Evolutionary conservation across 2,888 invertebrate genomes (phyloP).

Genomic region (Yponomeuta sedellus): DNA sequence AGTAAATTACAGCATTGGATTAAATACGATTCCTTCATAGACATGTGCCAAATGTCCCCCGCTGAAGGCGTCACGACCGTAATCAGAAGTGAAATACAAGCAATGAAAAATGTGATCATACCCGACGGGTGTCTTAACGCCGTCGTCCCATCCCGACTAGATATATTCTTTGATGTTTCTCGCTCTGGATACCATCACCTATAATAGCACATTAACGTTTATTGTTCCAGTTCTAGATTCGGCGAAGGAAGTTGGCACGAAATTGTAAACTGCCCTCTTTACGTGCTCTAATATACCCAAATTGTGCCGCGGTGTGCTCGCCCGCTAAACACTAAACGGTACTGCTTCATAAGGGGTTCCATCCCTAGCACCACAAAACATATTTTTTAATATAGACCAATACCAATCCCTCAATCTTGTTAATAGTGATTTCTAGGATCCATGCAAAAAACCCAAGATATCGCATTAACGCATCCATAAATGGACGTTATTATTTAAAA

Average conservation of each 20-base stretch:
- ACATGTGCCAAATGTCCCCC: background rate
- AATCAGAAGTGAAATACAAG: background rate
- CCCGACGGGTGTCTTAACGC: background rate
- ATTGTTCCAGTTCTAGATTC: slow-evolving; percentile 69
- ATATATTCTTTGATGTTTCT: slow-evolving; percentile 60
- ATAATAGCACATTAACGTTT: slow-evolving; percentile 60
- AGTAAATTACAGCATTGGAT: background rate
- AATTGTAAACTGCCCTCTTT: slow-evolving; percentile 75
- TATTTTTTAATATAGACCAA: no score
- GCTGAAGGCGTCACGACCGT: background rate
- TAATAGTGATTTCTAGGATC: no score
- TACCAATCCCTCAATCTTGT: no score
- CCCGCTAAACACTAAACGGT: slow-evolving; percentile 6
- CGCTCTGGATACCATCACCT: slow-evolving; percentile 69
- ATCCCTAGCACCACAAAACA: no score
- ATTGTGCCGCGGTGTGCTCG: slow-evolving; percentile 22
- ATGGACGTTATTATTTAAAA: no score
- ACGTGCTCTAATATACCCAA: slow-evolving; percentile 52
- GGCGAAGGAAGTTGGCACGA: slow-evolving; percentile 66
- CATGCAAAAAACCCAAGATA: no score
- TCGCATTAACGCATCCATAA: no score
- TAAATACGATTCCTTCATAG: background rate
- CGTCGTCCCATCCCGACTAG: background rate
- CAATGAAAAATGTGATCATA: background rate
- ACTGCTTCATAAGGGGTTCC: background rate